phyloP scores from a whole-genome alignment of 2,888 invertebrate species.

The Nudaria mundana region DNA sequence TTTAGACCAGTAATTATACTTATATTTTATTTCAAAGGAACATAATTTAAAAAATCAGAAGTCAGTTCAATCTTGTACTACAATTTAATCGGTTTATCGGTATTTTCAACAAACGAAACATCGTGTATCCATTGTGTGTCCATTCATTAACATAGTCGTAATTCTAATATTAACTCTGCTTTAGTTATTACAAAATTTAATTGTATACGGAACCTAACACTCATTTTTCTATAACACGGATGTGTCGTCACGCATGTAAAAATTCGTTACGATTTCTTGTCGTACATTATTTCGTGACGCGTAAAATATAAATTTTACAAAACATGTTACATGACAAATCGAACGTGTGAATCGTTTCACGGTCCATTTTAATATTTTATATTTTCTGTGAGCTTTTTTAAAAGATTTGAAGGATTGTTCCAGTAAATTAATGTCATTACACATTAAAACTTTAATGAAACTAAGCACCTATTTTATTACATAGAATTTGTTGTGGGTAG shows the following conservation, averaged over 20 bases:
- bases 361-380: constrained; percentile 10
- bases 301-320: constrained; percentile 35
- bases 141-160: too few species aligned
- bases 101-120: too few species aligned
- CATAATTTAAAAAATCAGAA: too few species aligned
- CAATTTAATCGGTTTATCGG: too few species aligned
- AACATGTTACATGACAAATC: constrained; percentile 21
- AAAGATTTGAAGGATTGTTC: constrained; percentile 2
- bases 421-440: constrained; percentile 5
- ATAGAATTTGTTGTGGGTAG: too few species aligned
- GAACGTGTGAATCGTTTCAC: constrained; percentile 17
- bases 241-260: constrained; percentile 46
- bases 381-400: constrained; percentile 1
- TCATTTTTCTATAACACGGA: constrained; percentile 34
- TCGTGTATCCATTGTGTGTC: too few species aligned
- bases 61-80: too few species aligned
- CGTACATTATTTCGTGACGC: constrained; percentile 41
- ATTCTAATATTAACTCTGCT: too few species aligned
- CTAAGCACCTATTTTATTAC: too few species aligned
- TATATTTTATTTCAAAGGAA: too few species aligned
- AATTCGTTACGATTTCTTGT: constrained; percentile 54
- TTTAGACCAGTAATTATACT: too few species aligned
- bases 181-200: background rate
- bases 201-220: background rate
- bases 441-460: background rate